Evolutionary conservation across 2,888 invertebrate genomes (phyloP), one percentile per base, ranked within the genome.

Genomic region (Belgica antarctica): DNA sequence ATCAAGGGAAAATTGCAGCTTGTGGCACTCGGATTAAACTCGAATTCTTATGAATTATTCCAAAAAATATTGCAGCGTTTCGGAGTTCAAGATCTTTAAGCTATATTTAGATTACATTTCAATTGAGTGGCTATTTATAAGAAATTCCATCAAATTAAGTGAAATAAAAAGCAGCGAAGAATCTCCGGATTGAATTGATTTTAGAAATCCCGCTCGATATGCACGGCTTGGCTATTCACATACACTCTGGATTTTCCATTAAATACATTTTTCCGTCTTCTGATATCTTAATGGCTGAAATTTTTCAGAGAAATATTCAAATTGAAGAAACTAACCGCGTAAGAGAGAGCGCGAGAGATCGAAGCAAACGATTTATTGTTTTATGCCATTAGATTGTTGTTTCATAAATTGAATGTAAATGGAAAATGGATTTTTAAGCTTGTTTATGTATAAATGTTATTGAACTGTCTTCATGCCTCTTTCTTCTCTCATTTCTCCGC

Each of bases 91-190:
- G 52, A 57, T 52, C 68, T 52, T 7, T 17, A 28, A 52, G 66
- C 66, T 68, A 68, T 24, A 57, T 68, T 68, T 68, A 68, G 68
- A 68, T 68, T 57, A 31, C 52, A 68, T 68, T 68, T 68, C 68
- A 68, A 68, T 68, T n/a, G n/a, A 46, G 41, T 52, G 2, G 19
- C 52, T 52, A 52, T 52, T 52, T 41, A 41, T 41, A 5, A 12
- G 2, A 15, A 41, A 5, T 41, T 10, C n/a, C n/a, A n/a, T n/a
- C n/a, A n/a, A n/a, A n/a, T n/a, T n/a, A n/a, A n/a, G n/a, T n/a
- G n/a, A n/a, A n/a, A n/a, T n/a, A n/a, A n/a, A n/a, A n/a, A n/a
- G n/a, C n/a, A n/a, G n/a, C n/a, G n/a, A n/a, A 31, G 31, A 31
- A 31, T 31, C 10, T 31, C 31, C 10, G 31, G 10, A 31, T 31